These are phyloP conservation scores for Hydrophis major DNA, from an alignment of 2,797 vertebrate genomes.

Conservation along the genomic window DNA sequence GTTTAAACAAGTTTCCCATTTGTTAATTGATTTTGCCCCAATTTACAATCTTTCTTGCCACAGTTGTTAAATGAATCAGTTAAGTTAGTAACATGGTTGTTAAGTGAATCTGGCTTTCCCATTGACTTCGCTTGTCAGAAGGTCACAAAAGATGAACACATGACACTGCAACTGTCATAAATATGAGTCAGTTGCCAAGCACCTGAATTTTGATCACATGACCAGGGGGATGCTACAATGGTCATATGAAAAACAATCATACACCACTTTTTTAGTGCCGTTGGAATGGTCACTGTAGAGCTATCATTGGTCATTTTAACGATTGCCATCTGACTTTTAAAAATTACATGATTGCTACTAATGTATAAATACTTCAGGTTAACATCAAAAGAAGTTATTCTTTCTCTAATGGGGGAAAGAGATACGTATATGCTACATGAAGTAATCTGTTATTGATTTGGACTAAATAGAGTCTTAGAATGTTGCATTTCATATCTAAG, in stretches of 20 bases:
- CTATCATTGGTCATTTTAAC: background rate
- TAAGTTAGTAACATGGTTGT: no score
- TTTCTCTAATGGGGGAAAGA: conserved; percentile 32
- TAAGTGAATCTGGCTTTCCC: background rate
- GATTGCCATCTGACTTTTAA: conserved; percentile 1
- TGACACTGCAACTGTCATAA: background rate
- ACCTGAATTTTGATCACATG: background rate
- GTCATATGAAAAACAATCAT: background rate
- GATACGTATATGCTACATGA: conserved; percentile 45
- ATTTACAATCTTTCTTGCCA: no score
- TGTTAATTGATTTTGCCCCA: no score
- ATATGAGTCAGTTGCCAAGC: background rate
- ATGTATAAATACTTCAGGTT: conserved; percentile 12
- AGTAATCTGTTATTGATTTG: conserved; percentile 41
- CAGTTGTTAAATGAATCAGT: no score
- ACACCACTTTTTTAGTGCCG: background rate
- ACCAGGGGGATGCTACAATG: background rate
- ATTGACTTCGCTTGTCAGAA: background rate
- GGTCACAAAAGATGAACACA: background rate
- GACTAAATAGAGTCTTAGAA: conserved; percentile 53
- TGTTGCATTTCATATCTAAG: conserved; percentile 57
- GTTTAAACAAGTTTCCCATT: background rate
- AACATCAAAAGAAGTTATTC: conserved; percentile 33
- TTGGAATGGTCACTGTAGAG: background rate
- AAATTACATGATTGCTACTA: background rate